These are phyloP conservation scores for Danio kyathit DNA, from an alignment of 2,797 vertebrate genomes.

Conservation along the genomic window DNA sequence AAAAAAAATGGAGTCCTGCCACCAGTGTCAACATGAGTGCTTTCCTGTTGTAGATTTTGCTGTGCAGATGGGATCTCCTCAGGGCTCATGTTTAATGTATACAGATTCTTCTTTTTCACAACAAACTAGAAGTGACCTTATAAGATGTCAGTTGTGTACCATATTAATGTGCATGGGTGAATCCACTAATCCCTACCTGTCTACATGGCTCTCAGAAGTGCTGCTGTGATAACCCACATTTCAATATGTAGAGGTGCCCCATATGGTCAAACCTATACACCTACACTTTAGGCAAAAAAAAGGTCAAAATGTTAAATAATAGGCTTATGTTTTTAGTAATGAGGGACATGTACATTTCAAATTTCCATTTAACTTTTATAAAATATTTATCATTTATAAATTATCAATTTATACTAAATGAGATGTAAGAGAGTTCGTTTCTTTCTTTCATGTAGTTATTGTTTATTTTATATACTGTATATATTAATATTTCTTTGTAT, in stretches of 20 bases:
- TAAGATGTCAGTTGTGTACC: constrained; percentile 55
- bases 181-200: constrained; percentile 47
- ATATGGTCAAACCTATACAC: constrained; percentile 16
- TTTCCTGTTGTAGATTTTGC: constrained; percentile 10
- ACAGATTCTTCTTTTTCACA: constrained; percentile 30
- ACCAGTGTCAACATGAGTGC: background rate
- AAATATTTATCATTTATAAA: too few relatives aligned
- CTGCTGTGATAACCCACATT: background rate
- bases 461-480: too few relatives aligned
- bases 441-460: too few relatives aligned
- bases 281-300: background rate
- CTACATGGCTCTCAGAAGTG: constrained; percentile 26
- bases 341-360: background rate
- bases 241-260: constrained; percentile 14
- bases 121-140: constrained; percentile 52
- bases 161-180: constrained; percentile 44
- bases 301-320: background rate
- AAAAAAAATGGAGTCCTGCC: background rate
- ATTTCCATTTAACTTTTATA: background rate
- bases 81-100: constrained; percentile 43
- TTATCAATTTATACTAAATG: too few relatives aligned
- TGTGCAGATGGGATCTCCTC: constrained; percentile 22
- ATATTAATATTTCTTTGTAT: too few relatives aligned
- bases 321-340: background rate
- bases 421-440: too few relatives aligned